These are phyloP conservation scores for Lamprotornis superbus DNA, from an alignment of 2,113 vertebrate genomes.

Conservation along the genomic window DNA sequence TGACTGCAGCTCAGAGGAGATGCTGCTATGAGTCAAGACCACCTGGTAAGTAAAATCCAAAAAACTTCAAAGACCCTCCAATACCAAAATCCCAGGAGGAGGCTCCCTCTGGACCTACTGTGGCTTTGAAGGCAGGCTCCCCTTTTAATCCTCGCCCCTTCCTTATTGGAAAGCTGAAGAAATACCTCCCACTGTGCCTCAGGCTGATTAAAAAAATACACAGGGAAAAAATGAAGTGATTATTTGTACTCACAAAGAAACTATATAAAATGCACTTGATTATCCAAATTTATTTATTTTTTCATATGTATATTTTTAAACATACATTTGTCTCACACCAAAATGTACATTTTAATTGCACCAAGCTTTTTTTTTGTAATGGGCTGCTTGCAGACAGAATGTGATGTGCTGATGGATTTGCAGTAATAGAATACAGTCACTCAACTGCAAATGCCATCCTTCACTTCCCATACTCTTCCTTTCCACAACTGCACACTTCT, in stretches of 20 bases:
- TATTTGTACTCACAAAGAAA: constrained; percentile 44
- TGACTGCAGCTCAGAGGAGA: constrained; percentile 52
- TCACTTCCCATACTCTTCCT: background rate
- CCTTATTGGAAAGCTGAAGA: constrained; percentile 27
- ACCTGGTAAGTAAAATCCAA: constrained; percentile 76
- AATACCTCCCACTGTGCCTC: constrained; percentile 38
- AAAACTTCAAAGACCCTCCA: constrained; percentile 77
- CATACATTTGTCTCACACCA: background rate
- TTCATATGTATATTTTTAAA: background rate
- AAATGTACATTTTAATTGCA: background rate
- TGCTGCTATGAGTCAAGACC: constrained; percentile 64
- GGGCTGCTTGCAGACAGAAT: background rate
- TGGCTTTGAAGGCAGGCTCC: constrained; percentile 69
- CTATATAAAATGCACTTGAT: background rate
- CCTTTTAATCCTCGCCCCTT: constrained; percentile 19
- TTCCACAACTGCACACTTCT: background rate
- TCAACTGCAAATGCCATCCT: background rate
- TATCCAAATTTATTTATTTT: background rate
- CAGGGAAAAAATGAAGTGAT: constrained; percentile 37
- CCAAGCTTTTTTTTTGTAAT: background rate
- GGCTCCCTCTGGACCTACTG: constrained; percentile 56
- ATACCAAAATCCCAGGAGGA: constrained; percentile 65
- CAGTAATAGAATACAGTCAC: background rate
- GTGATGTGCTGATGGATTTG: background rate
- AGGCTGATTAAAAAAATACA: constrained; percentile 44